A percentile compares a stretch with the other conserved stretches of the same genome.
Conservation (phyloP, 2,888 invertebrate genomes). For the Eilema griseolum region DNA sequence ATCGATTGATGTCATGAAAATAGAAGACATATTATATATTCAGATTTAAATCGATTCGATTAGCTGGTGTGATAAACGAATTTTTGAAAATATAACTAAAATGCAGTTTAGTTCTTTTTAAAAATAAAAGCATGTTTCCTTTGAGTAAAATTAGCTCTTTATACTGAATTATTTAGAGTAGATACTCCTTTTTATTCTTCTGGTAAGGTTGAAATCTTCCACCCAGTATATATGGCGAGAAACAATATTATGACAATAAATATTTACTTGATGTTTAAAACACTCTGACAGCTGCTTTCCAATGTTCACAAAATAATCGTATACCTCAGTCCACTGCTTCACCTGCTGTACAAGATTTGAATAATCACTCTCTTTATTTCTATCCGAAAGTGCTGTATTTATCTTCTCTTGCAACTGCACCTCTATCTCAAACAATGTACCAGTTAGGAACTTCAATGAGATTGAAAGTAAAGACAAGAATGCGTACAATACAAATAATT, state of each 20-base stretch:
- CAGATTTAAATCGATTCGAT: no score
- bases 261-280: conserved; percentile 12
- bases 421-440: neutral
- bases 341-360: neutral
- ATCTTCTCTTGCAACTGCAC: neutral
- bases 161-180: no score
- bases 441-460: neutral
- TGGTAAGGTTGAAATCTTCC: no score
- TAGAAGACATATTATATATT: no score
- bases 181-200: no score
- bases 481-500: conserved; percentile 1
- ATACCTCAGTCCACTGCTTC: conserved; percentile 7
- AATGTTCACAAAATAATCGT: conserved; percentile 18
- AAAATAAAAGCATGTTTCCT: no score
- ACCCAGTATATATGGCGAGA: no score
- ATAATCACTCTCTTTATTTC: neutral
- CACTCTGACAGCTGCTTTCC: conserved; percentile 19
- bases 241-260: neutral
- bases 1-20: no score
- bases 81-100: no score
- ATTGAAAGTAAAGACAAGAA: conserved; percentile 1
- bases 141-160: no score
- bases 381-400: neutral
- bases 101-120: no score
- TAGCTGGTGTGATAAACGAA: no score